These are phyloP conservation scores for Macropis europaea DNA, from an alignment of 2,888 invertebrate genomes.

Conservation along the genomic window DNA sequence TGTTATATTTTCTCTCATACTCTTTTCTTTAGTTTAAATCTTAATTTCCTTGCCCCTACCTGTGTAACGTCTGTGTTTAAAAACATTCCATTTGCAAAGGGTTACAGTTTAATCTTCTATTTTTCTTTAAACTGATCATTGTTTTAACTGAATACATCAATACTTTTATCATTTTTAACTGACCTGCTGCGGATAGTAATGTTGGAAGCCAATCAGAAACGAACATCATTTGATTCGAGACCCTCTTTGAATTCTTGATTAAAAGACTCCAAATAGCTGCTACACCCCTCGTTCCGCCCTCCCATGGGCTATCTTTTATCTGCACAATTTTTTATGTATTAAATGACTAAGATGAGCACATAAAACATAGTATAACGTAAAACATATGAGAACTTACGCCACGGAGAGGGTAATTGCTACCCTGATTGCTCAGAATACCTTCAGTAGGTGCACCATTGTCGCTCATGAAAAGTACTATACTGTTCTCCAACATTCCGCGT, in stretches of 20 bases:
- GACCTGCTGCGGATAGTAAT: constrained; percentile 81
- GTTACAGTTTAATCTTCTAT: too few relatives aligned
- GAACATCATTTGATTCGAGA: constrained; percentile 81
- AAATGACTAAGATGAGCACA: not conserved
- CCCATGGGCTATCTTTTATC: constrained; percentile 84
- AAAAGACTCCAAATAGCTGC: constrained; percentile 82
- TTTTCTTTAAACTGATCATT: too few relatives aligned
- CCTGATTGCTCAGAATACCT: constrained; percentile 87
- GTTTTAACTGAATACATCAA: too few relatives aligned
- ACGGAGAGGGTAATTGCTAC: constrained; percentile 90
- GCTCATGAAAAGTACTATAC: constrained; percentile 91
- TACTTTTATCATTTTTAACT: not conserved
- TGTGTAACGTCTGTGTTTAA: too few relatives aligned
- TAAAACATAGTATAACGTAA: not conserved
- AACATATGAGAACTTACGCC: constrained; percentile 82
- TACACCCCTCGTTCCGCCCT: constrained; percentile 83
- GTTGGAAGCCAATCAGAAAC: constrained; percentile 84
- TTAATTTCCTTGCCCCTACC: too few relatives aligned
- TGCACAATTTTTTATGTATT: constrained; percentile 54
- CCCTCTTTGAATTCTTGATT: constrained; percentile 78
- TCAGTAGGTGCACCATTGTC: constrained; percentile 93
- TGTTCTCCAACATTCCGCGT: constrained; percentile 87
- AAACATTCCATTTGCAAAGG: too few relatives aligned
- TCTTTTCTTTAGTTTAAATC: too few relatives aligned
- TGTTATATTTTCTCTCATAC: too few relatives aligned